phyloP scores from a whole-genome alignment of 2,797 vertebrate species.

The Philypnodon macrostomus region DNA sequence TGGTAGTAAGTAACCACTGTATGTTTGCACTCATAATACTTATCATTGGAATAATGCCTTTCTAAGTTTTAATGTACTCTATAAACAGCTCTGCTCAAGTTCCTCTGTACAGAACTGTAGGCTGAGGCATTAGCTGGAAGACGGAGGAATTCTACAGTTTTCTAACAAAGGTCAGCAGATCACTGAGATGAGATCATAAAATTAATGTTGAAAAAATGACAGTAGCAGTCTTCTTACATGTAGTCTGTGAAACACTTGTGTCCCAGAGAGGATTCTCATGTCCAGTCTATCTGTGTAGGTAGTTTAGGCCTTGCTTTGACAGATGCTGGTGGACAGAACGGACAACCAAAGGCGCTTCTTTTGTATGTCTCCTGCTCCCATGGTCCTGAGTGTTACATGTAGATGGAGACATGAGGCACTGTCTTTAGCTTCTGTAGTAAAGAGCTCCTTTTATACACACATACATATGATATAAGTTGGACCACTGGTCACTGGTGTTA shows the following conservation, averaged over 20 bases:
- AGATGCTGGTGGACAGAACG: conserved; percentile 85
- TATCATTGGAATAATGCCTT: not conserved
- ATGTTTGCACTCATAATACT: not conserved
- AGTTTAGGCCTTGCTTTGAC: conserved; percentile 48
- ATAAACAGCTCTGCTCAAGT: not conserved
- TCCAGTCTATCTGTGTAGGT: conserved; percentile 15
- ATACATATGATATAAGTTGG: no score
- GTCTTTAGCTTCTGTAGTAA: conserved; percentile 76
- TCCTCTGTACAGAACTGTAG: not conserved
- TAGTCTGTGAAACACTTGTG: conserved; percentile 16
- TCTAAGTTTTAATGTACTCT: conserved; percentile 1
- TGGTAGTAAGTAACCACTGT: not conserved
- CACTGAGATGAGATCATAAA: conserved; percentile 15
- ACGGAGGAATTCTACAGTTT: conserved; percentile 48
- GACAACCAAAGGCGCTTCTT: conserved; percentile 79
- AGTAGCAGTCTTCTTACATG: conserved; percentile 29
- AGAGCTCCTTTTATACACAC: conserved; percentile 25
- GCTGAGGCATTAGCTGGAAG: conserved; percentile 45
- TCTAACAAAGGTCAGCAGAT: conserved; percentile 41
- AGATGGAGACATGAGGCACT: conserved; percentile 68
- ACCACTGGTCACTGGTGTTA: conserved; percentile 67
- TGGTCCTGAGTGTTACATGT: conserved; percentile 75
- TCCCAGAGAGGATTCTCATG: conserved; percentile 33
- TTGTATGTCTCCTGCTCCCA: conserved; percentile 43
- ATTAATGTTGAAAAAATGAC: conserved; percentile 19